Percentiles rank a stretch among this genome's conserved stretches.
Conservation (phyloP, 2,113 vertebrate species). For the Pimephales promelas region DNA sequence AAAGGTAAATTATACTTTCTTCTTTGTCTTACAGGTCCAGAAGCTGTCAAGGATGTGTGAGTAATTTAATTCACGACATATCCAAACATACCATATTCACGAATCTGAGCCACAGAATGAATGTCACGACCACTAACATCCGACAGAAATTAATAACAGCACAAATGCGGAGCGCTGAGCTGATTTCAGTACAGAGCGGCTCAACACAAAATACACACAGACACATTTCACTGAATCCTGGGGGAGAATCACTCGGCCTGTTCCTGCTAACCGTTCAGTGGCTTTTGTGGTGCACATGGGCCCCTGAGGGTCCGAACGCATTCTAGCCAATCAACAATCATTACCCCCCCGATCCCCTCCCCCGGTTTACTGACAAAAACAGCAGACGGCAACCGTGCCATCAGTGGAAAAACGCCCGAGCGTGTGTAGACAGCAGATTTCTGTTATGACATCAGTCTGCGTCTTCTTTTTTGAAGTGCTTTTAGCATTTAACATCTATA, state of each 20-base stretch:
- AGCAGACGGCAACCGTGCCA: not conserved
- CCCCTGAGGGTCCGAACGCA: slow-evolving; percentile 39
- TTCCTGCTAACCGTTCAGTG: not conserved
- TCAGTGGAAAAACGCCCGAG: not conserved
- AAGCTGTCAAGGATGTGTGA: slow-evolving; percentile 90
- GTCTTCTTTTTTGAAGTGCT: not conserved
- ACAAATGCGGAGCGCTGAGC: not conserved
- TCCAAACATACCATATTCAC: not conserved
- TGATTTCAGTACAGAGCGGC: not conserved
- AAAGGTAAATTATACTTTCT: slow-evolving; percentile 4
- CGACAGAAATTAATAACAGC: not conserved
- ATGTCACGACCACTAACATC: not conserved
- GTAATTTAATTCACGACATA: slow-evolving; percentile 64
- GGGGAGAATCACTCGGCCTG: slow-evolving; percentile 32
- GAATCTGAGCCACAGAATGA: slow-evolving; percentile 13
- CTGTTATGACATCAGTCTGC: not conserved
- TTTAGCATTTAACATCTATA: not conserved
- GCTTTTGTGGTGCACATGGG: slow-evolving; percentile 20
- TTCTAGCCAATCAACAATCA: slow-evolving; percentile 40
- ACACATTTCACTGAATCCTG: not conserved
- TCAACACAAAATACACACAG: not conserved
- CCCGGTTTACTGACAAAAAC: not conserved
- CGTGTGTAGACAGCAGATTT: not conserved
- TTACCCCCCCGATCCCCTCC: slow-evolving; percentile 21
- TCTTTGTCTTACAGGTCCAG: slow-evolving; percentile 78